A percentile compares a stretch with the other conserved stretches of the same genome.
These are phyloP conservation scores for Tympanoctomys barrerae DNA, from an alignment of 2,797 vertebrate genomes.

Conservation along the genomic window DNA sequence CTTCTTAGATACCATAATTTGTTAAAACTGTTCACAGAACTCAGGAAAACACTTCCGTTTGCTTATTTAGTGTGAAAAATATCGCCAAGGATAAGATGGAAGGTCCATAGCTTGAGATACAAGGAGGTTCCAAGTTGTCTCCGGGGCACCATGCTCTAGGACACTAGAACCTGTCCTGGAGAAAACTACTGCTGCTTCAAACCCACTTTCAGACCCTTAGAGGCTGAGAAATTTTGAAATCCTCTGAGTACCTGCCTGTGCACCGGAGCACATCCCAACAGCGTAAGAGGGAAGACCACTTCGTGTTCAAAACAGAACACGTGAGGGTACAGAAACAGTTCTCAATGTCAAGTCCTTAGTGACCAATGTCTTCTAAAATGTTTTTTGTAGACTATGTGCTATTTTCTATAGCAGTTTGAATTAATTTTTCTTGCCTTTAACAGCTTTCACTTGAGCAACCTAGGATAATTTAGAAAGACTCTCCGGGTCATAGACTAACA, in stretches of 20 bases:
- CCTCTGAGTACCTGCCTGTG: not conserved
- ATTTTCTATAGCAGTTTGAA: not conserved
- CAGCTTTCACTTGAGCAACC: not conserved
- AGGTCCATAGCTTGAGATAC: not conserved
- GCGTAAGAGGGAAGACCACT: not conserved
- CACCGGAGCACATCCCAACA: not conserved
- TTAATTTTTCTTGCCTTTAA: not conserved
- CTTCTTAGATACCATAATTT: not conserved
- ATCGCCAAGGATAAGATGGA: not conserved
- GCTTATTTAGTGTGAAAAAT: not conserved
- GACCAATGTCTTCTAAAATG: conserved; percentile 27
- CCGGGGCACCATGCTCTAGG: no score
- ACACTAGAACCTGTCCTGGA: no score
- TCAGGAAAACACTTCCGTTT: not conserved
- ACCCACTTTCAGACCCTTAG: not conserved
- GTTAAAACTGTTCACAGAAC: not conserved
- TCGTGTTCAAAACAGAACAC: conserved; percentile 36
- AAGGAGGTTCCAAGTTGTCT: not conserved
- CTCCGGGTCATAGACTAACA: not conserved
- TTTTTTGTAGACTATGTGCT: conserved; percentile 37
- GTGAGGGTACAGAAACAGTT: not conserved
- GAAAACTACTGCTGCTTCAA: not conserved
- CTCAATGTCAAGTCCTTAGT: conserved; percentile 33
- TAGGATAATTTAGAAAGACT: not conserved
- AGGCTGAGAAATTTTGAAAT: not conserved